A percentile compares a stretch with the other conserved stretches of the same genome.
These are phyloP conservation scores for Caenorhabditis zanzibari DNA, from an alignment of 2,888 invertebrate species.

Conservation along the genomic window DNA sequence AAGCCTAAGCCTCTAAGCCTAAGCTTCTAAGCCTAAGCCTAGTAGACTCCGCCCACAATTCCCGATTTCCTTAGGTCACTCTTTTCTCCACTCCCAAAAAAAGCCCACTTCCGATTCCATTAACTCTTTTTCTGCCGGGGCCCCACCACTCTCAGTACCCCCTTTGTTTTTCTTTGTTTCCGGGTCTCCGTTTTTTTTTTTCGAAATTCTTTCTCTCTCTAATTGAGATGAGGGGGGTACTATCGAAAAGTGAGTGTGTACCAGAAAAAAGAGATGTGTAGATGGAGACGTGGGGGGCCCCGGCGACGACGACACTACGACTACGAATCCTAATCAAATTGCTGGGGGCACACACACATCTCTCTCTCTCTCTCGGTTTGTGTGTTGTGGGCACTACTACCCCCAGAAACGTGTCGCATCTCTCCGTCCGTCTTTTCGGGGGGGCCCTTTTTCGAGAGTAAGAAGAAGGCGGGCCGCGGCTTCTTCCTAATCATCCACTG, in stretches of 20 bases:
- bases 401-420: slow-evolving; percentile 33
- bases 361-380: too few relatives aligned
- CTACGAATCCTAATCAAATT: slow-evolving; percentile 64
- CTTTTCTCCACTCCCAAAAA: background rate
- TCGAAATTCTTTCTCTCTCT: slow-evolving; percentile 7
- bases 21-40: too few relatives aligned
- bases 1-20: too few relatives aligned
- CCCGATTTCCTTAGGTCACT: background rate
- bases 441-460: background rate
- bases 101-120: slow-evolving; percentile 13
- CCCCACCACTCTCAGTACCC: background rate
- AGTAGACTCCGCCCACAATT: too few relatives aligned
- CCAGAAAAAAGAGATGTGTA: slow-evolving; percentile 14
- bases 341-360: slow-evolving; percentile 34
- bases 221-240: slow-evolving; percentile 13
- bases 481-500: slow-evolving; percentile 48
- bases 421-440: slow-evolving; percentile 4
- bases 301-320: slow-evolving; percentile 5
- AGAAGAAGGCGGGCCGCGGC: slow-evolving; percentile 1
- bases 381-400: background rate
- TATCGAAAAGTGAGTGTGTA: background rate
- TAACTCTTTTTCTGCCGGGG: background rate
- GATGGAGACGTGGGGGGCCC: background rate
- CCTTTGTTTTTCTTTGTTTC: slow-evolving; percentile 3
- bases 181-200: background rate